Base-by-base conservation (phyloP, 2,113 vertebrate species). In the Dasyurus viverrinus region DNA sequence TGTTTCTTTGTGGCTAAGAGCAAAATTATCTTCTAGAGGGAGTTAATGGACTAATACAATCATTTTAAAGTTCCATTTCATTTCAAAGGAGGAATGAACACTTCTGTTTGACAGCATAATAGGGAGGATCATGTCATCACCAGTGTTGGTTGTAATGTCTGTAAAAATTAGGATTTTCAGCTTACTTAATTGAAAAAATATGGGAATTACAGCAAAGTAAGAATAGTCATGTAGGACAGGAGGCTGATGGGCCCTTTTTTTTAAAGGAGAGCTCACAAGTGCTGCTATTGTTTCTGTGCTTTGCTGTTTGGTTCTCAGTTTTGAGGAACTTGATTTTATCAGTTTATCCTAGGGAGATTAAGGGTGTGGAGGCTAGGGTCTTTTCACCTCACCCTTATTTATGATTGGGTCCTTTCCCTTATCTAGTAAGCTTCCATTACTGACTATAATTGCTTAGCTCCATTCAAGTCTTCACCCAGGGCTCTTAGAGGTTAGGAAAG, bases 11-110 rank as follows among this genome's bases (percentile, higher is more conserved):
- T 90, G 76, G 19, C 48, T 95, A 47, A 94, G 22, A 93, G 8
- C 27, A 92, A 96, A 94, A 93, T 93, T 92, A 46, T 97, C 23
- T 96, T 94, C 55, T 94, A 89, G 24, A 36, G 93, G 50, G 23
- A 95, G 57, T 93, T 94, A 97, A 89, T 89, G 27, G 2, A 76
- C 9, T 76, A 89, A 46, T 91, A 48, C 26, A 94, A 95, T 19
- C 48, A 93, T 89, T 95, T 90, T 22, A 94, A 47, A 54, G 91
- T 6, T 95, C 25, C 1, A 89, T 95, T 95, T 95, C 91, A 90
- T 68, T 95, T 36, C 52, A 93, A 93, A 93, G 6, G 23, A 54
- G 8, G 95, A 91, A 94, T 46, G 27, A 25, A 94, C 96, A 57
- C 50, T 94, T 94, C 6, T 91, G 53, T 90, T 46, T 94, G 16